phyloP scores from a whole-genome alignment of 2,888 invertebrate genomes.

The Deilephila elpenor region DNA sequence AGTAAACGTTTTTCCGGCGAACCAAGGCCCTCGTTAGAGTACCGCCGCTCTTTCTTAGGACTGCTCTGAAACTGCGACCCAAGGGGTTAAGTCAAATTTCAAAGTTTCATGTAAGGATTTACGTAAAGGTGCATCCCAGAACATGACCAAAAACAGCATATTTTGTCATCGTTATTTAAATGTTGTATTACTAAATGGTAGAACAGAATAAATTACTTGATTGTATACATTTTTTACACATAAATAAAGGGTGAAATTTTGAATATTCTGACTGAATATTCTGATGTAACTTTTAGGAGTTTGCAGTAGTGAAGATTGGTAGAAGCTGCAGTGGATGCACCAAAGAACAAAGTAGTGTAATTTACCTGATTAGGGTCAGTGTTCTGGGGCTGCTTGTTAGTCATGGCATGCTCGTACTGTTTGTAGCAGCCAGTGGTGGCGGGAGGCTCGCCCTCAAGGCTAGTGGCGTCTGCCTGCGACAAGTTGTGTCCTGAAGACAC shows the following conservation, averaged over 20 bases:
- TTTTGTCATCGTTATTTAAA: neutral
- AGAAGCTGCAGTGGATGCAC: neutral
- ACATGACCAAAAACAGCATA: neutral
- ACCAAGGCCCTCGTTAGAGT: slow-evolving; percentile 75
- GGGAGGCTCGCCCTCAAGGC: slow-evolving; percentile 90
- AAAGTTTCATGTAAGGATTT: neutral
- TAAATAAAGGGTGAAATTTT: no score
- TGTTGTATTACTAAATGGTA: neutral
- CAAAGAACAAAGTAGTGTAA: slow-evolving; percentile 28
- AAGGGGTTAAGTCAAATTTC: neutral
- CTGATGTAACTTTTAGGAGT: neutral
- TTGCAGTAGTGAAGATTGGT: neutral
- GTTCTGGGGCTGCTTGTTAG: slow-evolving; percentile 70
- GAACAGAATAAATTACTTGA: no score
- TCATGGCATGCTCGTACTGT: slow-evolving; percentile 89
- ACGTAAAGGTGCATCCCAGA: neutral
- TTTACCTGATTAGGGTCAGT: slow-evolving; percentile 75
- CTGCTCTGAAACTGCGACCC: slow-evolving; percentile 76
- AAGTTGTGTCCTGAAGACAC: slow-evolving; percentile 93
- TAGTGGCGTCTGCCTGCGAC: slow-evolving; percentile 95
- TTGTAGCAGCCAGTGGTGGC: slow-evolving; percentile 91
- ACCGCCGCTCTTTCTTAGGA: slow-evolving; percentile 78
- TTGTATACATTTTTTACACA: no score
- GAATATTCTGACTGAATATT: no score
- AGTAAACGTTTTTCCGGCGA: slow-evolving; percentile 83